Evolutionary conservation across 2,888 invertebrate genomes (phyloP).

Genomic region (Allophyes oxyacanthae): DNA sequence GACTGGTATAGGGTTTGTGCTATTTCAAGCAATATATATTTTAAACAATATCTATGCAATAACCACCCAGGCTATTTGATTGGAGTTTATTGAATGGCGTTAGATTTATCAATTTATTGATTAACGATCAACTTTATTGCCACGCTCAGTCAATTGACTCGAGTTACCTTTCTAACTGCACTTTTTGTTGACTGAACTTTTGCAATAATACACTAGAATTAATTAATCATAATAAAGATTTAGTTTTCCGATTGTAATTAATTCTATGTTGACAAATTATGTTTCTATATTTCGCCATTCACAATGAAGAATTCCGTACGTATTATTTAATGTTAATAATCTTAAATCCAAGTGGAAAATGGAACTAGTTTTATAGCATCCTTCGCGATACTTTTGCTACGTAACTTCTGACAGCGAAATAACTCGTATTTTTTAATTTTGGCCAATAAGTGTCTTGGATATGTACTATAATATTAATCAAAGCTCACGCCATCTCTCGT

Average conservation of each 20-base stretch:
- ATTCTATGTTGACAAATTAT: not conserved
- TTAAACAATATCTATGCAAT: conserved; percentile 3
- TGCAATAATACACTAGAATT: conserved; percentile 16
- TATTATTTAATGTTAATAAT: too few relatives aligned
- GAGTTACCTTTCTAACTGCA: conserved; percentile 28
- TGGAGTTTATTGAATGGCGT: conserved; percentile 20
- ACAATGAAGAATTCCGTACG: not conserved
- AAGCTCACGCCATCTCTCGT: conserved; percentile 45
- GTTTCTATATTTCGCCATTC: not conserved
- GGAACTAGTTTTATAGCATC: too few relatives aligned
- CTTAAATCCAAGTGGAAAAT: too few relatives aligned
- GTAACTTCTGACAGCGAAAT: not conserved
- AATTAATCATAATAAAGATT: conserved; percentile 27
- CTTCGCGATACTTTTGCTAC: too few relatives aligned
- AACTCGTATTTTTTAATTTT: not conserved
- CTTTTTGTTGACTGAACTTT: conserved; percentile 26
- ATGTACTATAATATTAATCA: conserved; percentile 15
- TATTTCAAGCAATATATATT: conserved; percentile 4
- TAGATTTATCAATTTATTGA: conserved; percentile 25
- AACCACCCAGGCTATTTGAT: conserved; percentile 6
- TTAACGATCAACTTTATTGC: conserved; percentile 29
- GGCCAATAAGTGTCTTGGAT: not conserved
- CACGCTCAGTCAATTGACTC: conserved; percentile 14
- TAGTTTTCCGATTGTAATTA: conserved; percentile 7
- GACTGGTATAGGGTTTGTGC: not conserved